These are phyloP conservation scores for Thereva unica DNA, from an alignment of 2,888 invertebrate genomes.

Conservation along the genomic window DNA sequence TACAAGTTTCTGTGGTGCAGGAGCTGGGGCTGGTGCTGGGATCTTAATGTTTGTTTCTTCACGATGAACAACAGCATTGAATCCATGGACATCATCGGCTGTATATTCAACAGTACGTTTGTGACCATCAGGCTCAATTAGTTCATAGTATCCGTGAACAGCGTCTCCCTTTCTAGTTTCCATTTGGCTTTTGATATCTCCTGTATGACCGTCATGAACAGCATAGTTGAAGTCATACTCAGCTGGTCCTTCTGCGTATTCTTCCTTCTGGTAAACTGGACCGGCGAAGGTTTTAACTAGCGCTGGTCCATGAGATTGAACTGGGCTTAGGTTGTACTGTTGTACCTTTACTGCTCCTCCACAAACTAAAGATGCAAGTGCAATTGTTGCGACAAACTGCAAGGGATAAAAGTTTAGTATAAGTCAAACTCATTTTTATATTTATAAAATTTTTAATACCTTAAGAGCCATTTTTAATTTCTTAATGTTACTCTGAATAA, in stretches of 20 bases:
- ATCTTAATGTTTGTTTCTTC: constrained; percentile 30
- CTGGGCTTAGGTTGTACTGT: neutral
- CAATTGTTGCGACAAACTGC: too few species aligned
- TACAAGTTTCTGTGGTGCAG: constrained; percentile 41
- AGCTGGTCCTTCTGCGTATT: constrained; percentile 44
- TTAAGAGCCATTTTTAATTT: too few species aligned
- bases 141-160: constrained; percentile 38
- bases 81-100: constrained; percentile 37
- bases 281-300: neutral
- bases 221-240: constrained; percentile 32
- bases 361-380: too few species aligned
- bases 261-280: constrained; percentile 1
- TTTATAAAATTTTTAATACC: too few species aligned
- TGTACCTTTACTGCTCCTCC: too few species aligned
- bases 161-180: constrained; percentile 39
- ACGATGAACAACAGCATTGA: constrained; percentile 39
- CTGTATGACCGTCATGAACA: constrained; percentile 34
- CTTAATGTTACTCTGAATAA: too few species aligned
- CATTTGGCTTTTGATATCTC: constrained; percentile 37
- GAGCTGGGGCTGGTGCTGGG: constrained; percentile 3
- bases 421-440: too few species aligned
- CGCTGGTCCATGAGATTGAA: neutral
- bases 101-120: constrained; percentile 41
- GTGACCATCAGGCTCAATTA: constrained; percentile 39
- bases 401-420: too few species aligned